These are phyloP conservation scores for Alectoris magna DNA, from an alignment of 2,797 vertebrate genomes.

Conservation along the genomic window DNA sequence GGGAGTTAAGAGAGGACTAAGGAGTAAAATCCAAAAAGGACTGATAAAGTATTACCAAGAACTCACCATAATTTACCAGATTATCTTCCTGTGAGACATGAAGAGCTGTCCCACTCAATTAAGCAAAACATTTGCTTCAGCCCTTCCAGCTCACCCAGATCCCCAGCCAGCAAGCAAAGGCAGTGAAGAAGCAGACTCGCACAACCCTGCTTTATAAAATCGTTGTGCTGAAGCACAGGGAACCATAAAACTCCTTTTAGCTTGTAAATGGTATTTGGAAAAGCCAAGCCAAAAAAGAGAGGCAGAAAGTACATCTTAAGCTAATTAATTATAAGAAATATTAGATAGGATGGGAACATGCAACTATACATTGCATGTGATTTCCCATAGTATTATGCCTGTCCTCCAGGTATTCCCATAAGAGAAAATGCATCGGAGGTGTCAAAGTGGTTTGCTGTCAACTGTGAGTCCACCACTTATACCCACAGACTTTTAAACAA, in stretches of 20 bases:
- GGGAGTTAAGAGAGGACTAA: neutral
- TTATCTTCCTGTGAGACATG: neutral
- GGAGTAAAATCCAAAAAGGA: neutral
- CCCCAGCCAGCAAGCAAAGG: neutral
- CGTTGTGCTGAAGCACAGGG: neutral
- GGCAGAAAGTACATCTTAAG: neutral
- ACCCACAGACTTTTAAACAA: neutral
- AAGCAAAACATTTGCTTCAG: neutral
- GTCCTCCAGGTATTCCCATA: neutral
- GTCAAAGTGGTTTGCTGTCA: neutral
- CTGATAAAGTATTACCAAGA: neutral
- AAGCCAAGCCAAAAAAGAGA: neutral
- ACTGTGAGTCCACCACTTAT: neutral
- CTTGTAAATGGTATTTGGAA: neutral
- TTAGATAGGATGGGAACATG: neutral
- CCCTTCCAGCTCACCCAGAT: neutral
- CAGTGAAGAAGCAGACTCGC: rapidly evolving
- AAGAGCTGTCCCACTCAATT: neutral
- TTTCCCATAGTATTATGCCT: neutral
- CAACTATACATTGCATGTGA: neutral
- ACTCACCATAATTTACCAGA: neutral
- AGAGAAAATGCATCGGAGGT: neutral
- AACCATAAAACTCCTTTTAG: neutral
- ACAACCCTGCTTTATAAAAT: neutral
- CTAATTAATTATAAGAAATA: neutral